Conservation (phyloP, 2,888 invertebrate genomes). For the Heliconius hortense region DNA sequence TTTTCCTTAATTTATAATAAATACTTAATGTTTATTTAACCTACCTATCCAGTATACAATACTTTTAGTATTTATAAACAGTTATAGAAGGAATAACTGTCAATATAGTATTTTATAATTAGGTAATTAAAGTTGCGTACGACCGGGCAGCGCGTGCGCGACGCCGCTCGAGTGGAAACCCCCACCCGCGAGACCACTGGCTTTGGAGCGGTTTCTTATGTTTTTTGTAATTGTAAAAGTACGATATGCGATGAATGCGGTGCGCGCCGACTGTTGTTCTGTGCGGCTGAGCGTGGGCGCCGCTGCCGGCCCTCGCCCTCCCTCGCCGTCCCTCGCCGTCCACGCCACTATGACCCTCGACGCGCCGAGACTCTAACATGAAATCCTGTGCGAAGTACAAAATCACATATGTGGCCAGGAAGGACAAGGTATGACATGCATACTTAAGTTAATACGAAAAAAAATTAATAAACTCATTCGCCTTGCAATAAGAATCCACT, state of each 20-base stretch:
- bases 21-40: background rate
- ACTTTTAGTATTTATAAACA: background rate
- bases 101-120: constrained; percentile 34
- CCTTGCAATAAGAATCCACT: constrained; percentile 15
- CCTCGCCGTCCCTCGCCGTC: constrained; percentile 37
- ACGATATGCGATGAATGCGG: constrained; percentile 61
- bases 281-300: constrained; percentile 55
- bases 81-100: constrained; percentile 28
- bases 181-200: constrained; percentile 48
- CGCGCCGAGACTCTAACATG: constrained; percentile 53
- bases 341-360: constrained; percentile 39
- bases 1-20: background rate
- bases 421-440: constrained; percentile 62
- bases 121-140: constrained; percentile 42
- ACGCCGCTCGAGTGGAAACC: constrained; percentile 58
- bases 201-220: constrained; percentile 56
- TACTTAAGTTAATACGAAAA: background rate
- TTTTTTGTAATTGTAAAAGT: constrained; percentile 73
- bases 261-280: constrained; percentile 58
- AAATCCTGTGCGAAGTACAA: constrained; percentile 76
- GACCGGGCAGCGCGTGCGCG: constrained; percentile 35
- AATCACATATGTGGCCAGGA: constrained; percentile 74
- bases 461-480: background rate
- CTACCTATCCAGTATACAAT: background rate
- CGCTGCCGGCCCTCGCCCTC: constrained; percentile 40